Base-by-base conservation (phyloP, 92 coral and sea anemone genomes). In the Porites rus region DNA sequence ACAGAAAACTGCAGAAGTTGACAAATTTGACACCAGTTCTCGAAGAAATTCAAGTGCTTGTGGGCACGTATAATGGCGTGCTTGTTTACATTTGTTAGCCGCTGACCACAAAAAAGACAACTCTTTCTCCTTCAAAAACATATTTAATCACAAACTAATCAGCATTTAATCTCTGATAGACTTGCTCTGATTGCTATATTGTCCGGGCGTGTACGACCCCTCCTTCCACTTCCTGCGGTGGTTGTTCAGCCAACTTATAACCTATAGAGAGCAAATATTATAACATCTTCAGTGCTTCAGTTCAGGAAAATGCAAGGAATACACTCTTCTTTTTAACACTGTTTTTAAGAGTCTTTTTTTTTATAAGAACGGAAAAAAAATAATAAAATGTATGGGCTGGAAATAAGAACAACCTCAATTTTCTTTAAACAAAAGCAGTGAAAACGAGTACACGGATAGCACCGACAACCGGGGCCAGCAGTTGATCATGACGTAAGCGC, bases 21-120 rank as follows among this genome's bases (percentile, higher is more conserved):
- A 22, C 24, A 22, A 22, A 22, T 65, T 65, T 5, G 70, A 65
- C 3, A 2, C 25, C 58, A 16, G 58, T 72, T 72, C 11, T 72
- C 8, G 59, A n/a, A 72, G 18, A 72, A 72, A 11, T 31, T 22
- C 28, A 25, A 25, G 28, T 1, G 80, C 80, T 76, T 58, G 2
- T 2, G 31, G 31, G 31, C 2, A 56, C 80, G 80, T 25, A 76
- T 67, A 10, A 68, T 53, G 51, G 80, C 56, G 67, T 72, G 76
- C 76, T 72, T 72, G 76, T 38, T 22, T 72, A 1, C 21, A 25
- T 22, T 72, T 72, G 76, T 58, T 56, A 76, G 80, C 80, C 52
- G 80, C 80, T 58, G 80, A 76, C 80, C 80, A 76, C 66, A 76
- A 76, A 76, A 76, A 76, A 58, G 76, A 72, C 76, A 72, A 38